Evolutionary conservation across 1,140 invertebrate genomes (phyloP), one percentile per base, ranked within the genome.

Genomic region (Holotrichia oblita): DNA sequence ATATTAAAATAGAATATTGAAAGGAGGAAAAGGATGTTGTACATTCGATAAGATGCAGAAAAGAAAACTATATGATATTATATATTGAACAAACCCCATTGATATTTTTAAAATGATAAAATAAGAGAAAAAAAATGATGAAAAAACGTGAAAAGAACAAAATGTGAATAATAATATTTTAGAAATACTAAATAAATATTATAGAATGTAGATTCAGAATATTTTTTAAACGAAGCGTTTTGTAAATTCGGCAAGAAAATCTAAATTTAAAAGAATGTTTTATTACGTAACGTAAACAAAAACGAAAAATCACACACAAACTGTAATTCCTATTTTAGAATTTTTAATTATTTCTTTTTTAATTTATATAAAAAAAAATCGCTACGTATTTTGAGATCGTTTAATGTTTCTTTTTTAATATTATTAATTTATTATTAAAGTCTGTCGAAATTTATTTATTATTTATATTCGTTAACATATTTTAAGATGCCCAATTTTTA

Each of bases 151-250:
- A 74, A 48, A 34, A 44, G 42, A 61, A 61, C 59, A 22, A 69
- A 69, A 79, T 76, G 74, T 79, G 76, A 75, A 69, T 69, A 69
- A 79, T 76, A 76, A 79, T 34, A 77, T 76, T 73, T 79, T 74
- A 73, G 78, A 79, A 69, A 69, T 79, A 75, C 20, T 73, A 73
- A 79, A 41, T 69, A 72, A 79, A 76, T 79, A 77, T 75, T 79
- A 74, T 76, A 77, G 73, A 20, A 14, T 74, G 73, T 74, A 74
- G 73, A 74, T 74, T 44, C 40, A 74, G 64, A 74, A 74, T 74
- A 79, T 77, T 79, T 74, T 76, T 76, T 76, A 79, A 79, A 76
- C 64, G 64, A 79, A 75, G 73, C 17, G 73, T 79, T 55, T 75
- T 75, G 78, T 75, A 79, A 79, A 75, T 79, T 61, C 55, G 44